A percentile compares a stretch with the other conserved stretches of the same genome.
Evolutionary conservation across 2,113 vertebrate genomes (phyloP).

Genomic region (Tonatia bakeri): DNA sequence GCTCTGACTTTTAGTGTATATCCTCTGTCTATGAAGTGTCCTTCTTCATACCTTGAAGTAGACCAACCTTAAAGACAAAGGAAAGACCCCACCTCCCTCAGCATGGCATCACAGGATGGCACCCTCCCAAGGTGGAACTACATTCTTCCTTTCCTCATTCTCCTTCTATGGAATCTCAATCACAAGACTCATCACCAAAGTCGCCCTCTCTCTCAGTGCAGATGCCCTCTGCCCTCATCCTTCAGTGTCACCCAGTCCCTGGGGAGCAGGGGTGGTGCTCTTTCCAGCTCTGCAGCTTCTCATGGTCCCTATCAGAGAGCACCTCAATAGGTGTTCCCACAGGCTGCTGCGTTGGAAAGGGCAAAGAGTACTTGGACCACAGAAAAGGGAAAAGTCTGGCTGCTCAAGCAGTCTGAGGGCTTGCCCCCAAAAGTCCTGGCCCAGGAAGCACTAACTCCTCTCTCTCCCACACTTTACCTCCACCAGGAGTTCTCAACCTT

Average conservation of each 20-base stretch:
- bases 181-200: fast-evolving
- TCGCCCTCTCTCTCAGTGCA: not conserved
- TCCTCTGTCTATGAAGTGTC: not conserved
- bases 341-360: fast-evolving
- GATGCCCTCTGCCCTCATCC: fast-evolving
- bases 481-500: fast-evolving
- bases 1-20: not conserved
- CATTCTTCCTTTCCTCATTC: not conserved
- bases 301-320: not conserved
- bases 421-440: fast-evolving
- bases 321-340: not conserved
- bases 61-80: not conserved
- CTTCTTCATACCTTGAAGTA: too few relatives aligned
- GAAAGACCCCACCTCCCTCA: not conserved
- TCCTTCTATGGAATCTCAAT: too few relatives aligned
- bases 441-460: not conserved
- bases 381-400: too few relatives aligned
- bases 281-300: not conserved
- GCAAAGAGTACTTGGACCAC: fast-evolving
- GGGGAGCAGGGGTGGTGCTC: fast-evolving
- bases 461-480: fast-evolving
- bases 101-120: fast-evolving
- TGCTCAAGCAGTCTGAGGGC: fast-evolving
- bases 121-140: fast-evolving
- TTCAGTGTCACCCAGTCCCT: fast-evolving